A percentile compares a stretch with the other conserved stretches of the same genome.
Evolutionary conservation across 35 echinoderm and acorn worm species (phyloP).

Genomic region (Nesometra sesokonis): DNA sequence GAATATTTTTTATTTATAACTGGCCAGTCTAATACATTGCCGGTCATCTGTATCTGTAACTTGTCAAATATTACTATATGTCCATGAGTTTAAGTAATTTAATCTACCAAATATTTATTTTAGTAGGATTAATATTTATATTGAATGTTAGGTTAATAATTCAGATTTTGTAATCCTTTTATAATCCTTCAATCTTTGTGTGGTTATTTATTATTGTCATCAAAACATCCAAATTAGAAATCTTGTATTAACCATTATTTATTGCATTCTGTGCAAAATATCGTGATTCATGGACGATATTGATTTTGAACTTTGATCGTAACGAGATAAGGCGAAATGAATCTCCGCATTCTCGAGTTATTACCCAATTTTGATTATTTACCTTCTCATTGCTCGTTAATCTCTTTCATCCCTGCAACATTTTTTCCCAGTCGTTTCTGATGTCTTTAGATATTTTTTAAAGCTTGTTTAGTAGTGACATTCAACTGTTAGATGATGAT

Average conservation of each 20-base stretch:
- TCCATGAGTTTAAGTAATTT: too few relatives aligned
- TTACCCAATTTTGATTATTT: not conserved
- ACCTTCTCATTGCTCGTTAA: not conserved
- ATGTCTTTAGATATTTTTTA: not conserved
- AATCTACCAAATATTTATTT: too few relatives aligned
- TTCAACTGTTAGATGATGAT: too few relatives aligned
- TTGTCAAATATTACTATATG: too few relatives aligned
- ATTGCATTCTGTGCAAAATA: not conserved
- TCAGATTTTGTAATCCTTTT: not conserved
- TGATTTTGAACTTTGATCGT: not conserved
- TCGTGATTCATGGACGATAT: not conserved
- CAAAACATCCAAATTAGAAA: not conserved
- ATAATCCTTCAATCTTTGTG: not conserved
- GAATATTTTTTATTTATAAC: too few relatives aligned
- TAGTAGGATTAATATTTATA: too few relatives aligned
- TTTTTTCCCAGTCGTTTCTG: not conserved
- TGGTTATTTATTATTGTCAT: not conserved
- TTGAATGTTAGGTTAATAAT: too few relatives aligned
- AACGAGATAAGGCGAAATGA: not conserved
- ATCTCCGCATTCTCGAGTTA: not conserved
- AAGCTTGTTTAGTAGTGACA: not conserved
- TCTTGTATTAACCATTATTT: not conserved
- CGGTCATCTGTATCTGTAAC: too few relatives aligned
- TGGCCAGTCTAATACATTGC: too few relatives aligned
- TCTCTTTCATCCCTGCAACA: not conserved